Evolutionary conservation across 1,140 invertebrate genomes (phyloP), one percentile per base, ranked within the genome.

Genomic region (Drosophila guanche): DNA sequence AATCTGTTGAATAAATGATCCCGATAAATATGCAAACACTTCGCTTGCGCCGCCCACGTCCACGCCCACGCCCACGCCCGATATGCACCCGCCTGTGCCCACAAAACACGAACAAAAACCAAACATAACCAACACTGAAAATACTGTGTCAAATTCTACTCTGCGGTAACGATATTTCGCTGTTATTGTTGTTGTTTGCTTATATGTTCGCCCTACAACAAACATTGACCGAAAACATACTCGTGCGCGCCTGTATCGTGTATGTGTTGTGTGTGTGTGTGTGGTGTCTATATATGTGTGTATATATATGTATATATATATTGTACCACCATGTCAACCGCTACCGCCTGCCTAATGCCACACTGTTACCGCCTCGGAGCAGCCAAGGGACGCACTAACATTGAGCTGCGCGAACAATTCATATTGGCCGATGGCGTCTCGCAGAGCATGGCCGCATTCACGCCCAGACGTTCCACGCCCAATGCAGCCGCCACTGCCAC

Each of bases 321-420:
- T 53, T 48, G 46, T 42, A 41, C 47, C 37, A 52, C 37, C 43
- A 41, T 12, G 14, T 59, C 20, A 60, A 68, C 27, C 52, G 62
- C 67, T 50, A 54, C 56, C 42, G 66, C 33, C 33, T 27, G n/a
- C 37, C 56, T 5, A 54, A 33, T 48, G 63, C 43, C 63, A 69
- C 67, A 55, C 45, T 61, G 37, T 61, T 72, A 22, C 48, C 47
- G 29, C n/a, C 29, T 41, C 45, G 76, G 88, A 90, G 51, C 95
- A 99, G 98, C 98, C 93, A 99, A 99, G 94, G 98, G 98, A 94
- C 96, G 98, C 93, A 99, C 98, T 92, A 99, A 99, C 94, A 97
- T 99, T 93, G 98, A 99, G 94, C 95, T 99, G 91, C 94, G 98
- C 84, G 98, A 99, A 93, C 97, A 99, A 94, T 99, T 99, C 94